A percentile compares a stretch with the other conserved stretches of the same genome.
Evolutionary conservation across 2,797 vertebrate genomes (phyloP).

Genomic region (Menidia menidia): DNA sequence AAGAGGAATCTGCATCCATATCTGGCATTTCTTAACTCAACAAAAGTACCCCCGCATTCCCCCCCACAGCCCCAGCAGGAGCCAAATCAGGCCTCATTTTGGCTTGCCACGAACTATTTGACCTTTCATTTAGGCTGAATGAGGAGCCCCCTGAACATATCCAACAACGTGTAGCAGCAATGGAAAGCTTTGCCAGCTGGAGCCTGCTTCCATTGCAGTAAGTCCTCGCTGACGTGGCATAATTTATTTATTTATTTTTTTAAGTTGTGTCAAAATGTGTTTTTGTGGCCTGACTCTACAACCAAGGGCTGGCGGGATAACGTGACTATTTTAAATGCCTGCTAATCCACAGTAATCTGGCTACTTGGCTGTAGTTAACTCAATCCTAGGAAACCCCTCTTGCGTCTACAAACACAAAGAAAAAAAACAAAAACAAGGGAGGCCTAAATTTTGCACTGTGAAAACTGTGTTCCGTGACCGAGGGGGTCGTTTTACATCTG

Average conservation of each 20-base stretch:
- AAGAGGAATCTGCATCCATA: slow-evolving; percentile 1
- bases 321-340: slow-evolving; percentile 82
- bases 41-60: neutral
- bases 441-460: slow-evolving; percentile 16
- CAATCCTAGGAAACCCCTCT: slow-evolving; percentile 64
- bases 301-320: slow-evolving; percentile 70
- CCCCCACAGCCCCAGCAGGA: slow-evolving; percentile 7
- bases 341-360: slow-evolving; percentile 83
- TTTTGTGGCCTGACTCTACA: slow-evolving; percentile 66
- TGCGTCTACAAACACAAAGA: slow-evolving; percentile 17
- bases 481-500: slow-evolving; percentile 35
- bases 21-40: slow-evolving; percentile 7
- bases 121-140: neutral
- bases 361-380: slow-evolving; percentile 80
- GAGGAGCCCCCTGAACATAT: neutral
- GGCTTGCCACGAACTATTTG: slow-evolving; percentile 28
- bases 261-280: slow-evolving; percentile 48
- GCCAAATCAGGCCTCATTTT: slow-evolving; percentile 28
- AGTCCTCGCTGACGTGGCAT: neutral
- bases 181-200: neutral
- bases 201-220: neutral
- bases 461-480: slow-evolving; percentile 23
- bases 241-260: slow-evolving; percentile 30
- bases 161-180: neutral
- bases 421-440: slow-evolving; percentile 13